These are phyloP conservation scores for Vireo griseus DNA, from an alignment of 2,797 vertebrate species.

Conservation along the genomic window DNA sequence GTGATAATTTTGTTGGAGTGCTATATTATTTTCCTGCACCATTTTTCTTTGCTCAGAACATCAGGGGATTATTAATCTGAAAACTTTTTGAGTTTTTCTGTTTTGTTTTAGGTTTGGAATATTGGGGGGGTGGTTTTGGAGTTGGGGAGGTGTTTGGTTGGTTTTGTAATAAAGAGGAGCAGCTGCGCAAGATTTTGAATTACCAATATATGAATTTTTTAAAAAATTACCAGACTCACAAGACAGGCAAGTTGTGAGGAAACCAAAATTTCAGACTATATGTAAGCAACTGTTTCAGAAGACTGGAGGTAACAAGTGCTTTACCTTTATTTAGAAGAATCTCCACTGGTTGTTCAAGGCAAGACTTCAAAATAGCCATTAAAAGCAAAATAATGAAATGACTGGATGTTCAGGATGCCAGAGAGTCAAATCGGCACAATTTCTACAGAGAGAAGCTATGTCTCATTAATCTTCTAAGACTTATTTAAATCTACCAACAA, in stretches of 20 bases:
- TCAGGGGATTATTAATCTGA: not conserved
- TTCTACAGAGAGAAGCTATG: not conserved
- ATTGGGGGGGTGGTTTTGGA: not conserved
- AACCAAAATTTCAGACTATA: not conserved
- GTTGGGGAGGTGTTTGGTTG: not conserved
- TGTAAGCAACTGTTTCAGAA: not conserved
- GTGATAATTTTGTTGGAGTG: not conserved
- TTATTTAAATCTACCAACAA: not conserved
- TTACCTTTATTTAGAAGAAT: not conserved
- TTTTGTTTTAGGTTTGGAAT: not conserved
- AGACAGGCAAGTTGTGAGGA: not conserved
- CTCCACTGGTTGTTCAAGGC: not conserved
- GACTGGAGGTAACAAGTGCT: not conserved
- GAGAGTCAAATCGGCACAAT: not conserved
- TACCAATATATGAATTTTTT: not conserved
- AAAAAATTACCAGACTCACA: not conserved
- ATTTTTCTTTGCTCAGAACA: not conserved
- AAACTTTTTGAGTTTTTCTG: not conserved
- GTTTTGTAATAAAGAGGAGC: not conserved
- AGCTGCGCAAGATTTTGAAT: not conserved
- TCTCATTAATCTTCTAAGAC: not conserved
- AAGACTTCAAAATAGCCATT: not conserved
- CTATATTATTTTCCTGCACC: not conserved
- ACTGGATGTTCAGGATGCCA: not conserved
- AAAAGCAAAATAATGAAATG: not conserved